phyloP scores from a whole-genome alignment of 2,888 invertebrate species.

The Seladonia tumulorum region DNA sequence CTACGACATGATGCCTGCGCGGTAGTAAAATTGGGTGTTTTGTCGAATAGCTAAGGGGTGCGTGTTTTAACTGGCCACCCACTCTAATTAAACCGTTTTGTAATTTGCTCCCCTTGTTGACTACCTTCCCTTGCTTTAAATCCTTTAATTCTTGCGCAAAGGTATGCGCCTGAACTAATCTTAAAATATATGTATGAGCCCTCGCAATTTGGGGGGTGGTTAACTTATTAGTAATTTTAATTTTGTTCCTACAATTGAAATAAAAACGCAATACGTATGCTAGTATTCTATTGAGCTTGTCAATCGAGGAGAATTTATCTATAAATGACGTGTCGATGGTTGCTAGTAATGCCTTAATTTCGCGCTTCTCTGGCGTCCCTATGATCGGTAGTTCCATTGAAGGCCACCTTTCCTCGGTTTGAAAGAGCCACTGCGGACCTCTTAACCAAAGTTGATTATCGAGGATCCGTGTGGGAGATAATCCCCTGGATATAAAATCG shows the following conservation, averaged over 20 bases:
- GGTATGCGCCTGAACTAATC: not conserved
- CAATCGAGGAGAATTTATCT: not conserved
- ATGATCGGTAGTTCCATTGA: not conserved
- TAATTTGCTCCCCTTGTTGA: not conserved
- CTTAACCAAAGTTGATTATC: too few relatives aligned
- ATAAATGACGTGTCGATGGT: not conserved
- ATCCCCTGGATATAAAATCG: too few relatives aligned
- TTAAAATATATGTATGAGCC: not conserved
- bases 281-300: not conserved
- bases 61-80: not conserved
- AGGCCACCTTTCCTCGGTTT: too few relatives aligned
- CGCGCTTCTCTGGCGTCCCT: not conserved
- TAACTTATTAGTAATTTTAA: not conserved
- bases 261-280: not conserved
- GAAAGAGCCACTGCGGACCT: too few relatives aligned
- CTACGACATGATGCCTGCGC: not conserved
- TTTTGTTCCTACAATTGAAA: not conserved
- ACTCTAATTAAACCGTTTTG: not conserved
- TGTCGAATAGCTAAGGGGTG: not conserved
- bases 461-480: too few relatives aligned
- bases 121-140: not conserved
- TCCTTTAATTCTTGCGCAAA: not conserved
- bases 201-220: fast-evolving
- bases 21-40: not conserved
- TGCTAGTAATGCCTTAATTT: not conserved